These are phyloP conservation scores for Amiota mariae DNA, from an alignment of 2,888 invertebrate genomes.

Conservation along the genomic window DNA sequence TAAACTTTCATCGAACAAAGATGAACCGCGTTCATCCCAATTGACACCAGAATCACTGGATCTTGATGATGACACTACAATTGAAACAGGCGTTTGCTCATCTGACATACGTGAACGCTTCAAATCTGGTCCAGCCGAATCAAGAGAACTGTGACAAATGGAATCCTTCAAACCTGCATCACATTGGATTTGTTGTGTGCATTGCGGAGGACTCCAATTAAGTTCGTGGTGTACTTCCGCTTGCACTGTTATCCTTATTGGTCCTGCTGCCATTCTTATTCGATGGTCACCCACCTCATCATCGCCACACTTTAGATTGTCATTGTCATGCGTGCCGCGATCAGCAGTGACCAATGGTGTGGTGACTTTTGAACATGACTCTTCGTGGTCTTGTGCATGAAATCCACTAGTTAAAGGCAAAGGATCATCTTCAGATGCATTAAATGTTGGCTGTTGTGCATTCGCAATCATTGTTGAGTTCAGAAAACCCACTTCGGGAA, in stretches of 20 bases:
- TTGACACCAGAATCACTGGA: constrained; percentile 48
- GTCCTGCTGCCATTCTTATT: not conserved
- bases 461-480: constrained; percentile 63
- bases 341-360: not conserved
- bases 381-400: not conserved
- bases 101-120: constrained; percentile 41
- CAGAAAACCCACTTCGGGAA: constrained; percentile 32
- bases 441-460: not conserved
- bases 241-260: constrained; percentile 48
- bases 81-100: constrained; percentile 36
- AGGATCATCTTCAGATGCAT: not conserved
- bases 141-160: not conserved
- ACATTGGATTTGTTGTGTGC: not conserved
- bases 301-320: too few species aligned
- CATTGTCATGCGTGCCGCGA: not conserved
- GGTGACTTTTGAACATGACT: not conserved
- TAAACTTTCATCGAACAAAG: constrained; percentile 39
- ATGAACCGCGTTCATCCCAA: constrained; percentile 38
- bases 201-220: constrained; percentile 57
- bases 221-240: constrained; percentile 63
- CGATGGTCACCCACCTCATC: too few species aligned
- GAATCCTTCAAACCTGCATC: not conserved
- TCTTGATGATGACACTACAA: not conserved
- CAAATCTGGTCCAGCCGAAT: not conserved
- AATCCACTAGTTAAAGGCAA: not conserved